Conservation (phyloP, 2,888 invertebrate species). For the Mythimna lalbum region DNA sequence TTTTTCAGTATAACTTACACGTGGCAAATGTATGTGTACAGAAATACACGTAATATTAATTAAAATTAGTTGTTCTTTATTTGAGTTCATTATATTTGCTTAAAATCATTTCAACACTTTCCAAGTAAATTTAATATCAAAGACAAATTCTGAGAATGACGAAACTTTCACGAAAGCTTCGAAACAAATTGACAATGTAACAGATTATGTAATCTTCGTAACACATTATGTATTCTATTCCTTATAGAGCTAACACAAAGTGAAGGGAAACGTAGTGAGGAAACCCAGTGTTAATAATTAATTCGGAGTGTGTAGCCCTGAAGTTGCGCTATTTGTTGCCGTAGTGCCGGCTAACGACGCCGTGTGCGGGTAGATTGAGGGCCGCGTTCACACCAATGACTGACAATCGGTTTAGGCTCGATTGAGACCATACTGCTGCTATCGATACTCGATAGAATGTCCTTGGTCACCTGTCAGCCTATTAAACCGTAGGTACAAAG, state of each 20-base stretch:
- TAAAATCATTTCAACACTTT: not conserved
- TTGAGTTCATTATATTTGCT: not conserved
- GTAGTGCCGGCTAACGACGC: slow-evolving; percentile 48
- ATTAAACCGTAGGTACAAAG: not conserved
- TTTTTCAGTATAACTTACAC: not conserved
- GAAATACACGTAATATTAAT: not conserved
- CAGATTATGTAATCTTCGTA: slow-evolving; percentile 40
- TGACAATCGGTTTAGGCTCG: slow-evolving; percentile 39
- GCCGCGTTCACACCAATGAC: slow-evolving; percentile 40
- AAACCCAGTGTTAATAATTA: slow-evolving; percentile 61
- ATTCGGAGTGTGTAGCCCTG: slow-evolving; percentile 52
- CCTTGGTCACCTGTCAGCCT: not conserved
- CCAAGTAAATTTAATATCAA: not conserved
- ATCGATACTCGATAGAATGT: slow-evolving; percentile 21
- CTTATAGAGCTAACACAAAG: slow-evolving; percentile 50
- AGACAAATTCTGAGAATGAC: not conserved
- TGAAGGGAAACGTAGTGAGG: slow-evolving; percentile 58
- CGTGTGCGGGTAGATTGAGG: slow-evolving; percentile 48
- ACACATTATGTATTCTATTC: slow-evolving; percentile 54
- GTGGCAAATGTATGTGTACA: not conserved
- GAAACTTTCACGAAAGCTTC: slow-evolving; percentile 2
- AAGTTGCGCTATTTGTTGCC: slow-evolving; percentile 58
- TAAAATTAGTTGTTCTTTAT: no score
- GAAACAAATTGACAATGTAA: slow-evolving; percentile 24
- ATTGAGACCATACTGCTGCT: slow-evolving; percentile 19